Evolutionary conservation across 2,113 vertebrate species (phyloP), one percentile per base, ranked within the genome.

Genomic region (Vimba vimba): DNA sequence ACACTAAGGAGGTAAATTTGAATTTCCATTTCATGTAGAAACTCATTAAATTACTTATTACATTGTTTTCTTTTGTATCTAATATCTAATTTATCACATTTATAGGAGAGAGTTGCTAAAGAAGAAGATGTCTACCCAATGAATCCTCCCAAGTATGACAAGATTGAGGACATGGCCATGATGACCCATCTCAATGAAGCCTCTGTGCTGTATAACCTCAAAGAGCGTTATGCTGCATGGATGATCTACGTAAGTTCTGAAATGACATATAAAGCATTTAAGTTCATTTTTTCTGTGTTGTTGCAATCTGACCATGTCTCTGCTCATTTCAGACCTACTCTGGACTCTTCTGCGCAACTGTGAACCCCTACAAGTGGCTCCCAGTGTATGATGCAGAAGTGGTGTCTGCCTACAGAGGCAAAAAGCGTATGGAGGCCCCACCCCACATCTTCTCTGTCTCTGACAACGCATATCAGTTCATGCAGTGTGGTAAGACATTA

Each of bases 341-440:
- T 0, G 95, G 96, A 30, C 91, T 97, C 4, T 97, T 97, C 93
- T 97, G 96, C 0, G 93, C 96, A 91, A 97, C 96, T 1, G 95
- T 97, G 89, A 97, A 97, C 89, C 95, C 96, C 92, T 96, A 96
- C 91, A 96, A 96, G 93, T 96, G 96, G 95, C 88, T 96, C 76
- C 96, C 95, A 0, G 96, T 96, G 88, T 98, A 97, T 27, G 93
- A 95, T n/a, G 83, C 92, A 0, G 91, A 92, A 86, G 94, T 95
- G 87, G 91, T 93, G 69, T 0, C 1, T 0, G 94, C 82, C 74
- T 96, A 96, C 87, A 13, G 95, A 43, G 95, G 95, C 91, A 96
- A 96, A 79, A 96, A 96, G 91, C 93, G 94, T 45, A 83, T 88
- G 87, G 87, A 88, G 80, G 87, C 87, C 30, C 87, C 87, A 57